Base-by-base conservation (phyloP, 1,140 invertebrate genomes). In the Cheumatopsyche charites region DNA sequence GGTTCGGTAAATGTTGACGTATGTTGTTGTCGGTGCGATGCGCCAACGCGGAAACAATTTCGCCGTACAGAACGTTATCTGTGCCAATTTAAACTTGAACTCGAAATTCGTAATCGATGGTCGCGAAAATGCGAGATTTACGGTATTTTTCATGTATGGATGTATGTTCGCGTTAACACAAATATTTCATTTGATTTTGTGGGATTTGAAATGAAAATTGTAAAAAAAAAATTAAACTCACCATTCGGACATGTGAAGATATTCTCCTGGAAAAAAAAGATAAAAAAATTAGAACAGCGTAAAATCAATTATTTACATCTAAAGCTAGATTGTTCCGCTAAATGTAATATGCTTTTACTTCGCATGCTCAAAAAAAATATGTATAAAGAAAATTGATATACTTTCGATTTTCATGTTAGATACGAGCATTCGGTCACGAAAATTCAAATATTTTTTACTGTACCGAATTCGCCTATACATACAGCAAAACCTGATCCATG, bases 161-260 rank as follows among this genome's bases (percentile, higher is more conserved):
- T 36, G 9, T 36, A 9, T 36, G 29, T 36, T 3, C 9, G 3
- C 3, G 9, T 36, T 36, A 3, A 36, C 9, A 36, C 3, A 36
- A 36, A 36, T 36, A 36, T 36, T 9, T 36, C 29, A 9, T n/a
- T n/a, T n/a, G n/a, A n/a, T n/a, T n/a, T n/a, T n/a, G n/a, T n/a
- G n/a, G n/a, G n/a, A n/a, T n/a, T n/a, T n/a, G n/a, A n/a, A n/a
- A 36, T 36, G 29, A 36, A 36, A 9, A 36, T 36, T 36, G 9
- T 4, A 36, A 36, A 36, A 36, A 36, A 36, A 36, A 36, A 36
- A 36, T 4, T 71, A 65, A 70, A 86, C 88, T 89, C 80, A 89
- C 88, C 88, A 80, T 87, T 89, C 79, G 87, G 88, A 86, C 88
- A 89, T 76, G 85, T 87, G 82, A 89, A 89, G 78, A 89, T 79